A percentile compares a stretch with the other conserved stretches of the same genome.
These are phyloP conservation scores for Tetranychus piercei DNA, from an alignment of 2,888 invertebrate genomes.

Conservation along the genomic window DNA sequence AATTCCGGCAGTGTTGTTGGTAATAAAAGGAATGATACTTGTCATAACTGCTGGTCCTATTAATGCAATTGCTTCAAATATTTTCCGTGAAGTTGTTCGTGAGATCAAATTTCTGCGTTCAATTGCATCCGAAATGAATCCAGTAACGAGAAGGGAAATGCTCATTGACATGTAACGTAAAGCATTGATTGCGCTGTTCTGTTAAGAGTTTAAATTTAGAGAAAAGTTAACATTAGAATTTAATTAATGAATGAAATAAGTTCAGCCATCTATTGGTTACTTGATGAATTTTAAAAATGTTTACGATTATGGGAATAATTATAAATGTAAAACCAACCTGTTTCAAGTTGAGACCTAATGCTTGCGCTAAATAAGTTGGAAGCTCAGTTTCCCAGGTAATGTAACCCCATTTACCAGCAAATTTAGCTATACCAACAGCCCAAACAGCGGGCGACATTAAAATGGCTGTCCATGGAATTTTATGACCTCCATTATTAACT, in stretches of 20 bases:
- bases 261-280: background rate
- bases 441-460: conserved; percentile 26
- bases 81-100: conserved; percentile 25
- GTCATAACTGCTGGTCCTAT: conserved; percentile 25
- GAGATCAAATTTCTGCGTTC: conserved; percentile 23
- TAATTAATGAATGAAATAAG: background rate
- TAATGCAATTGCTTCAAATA: conserved; percentile 26
- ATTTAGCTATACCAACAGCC: conserved; percentile 27
- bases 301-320: background rate
- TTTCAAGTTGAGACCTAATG: conserved; percentile 27
- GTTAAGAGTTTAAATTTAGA: conserved; percentile 8
- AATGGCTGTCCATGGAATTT: conserved; percentile 26
- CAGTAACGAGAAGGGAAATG: conserved; percentile 24
- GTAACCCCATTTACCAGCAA: conserved; percentile 27
- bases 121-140: conserved; percentile 25
- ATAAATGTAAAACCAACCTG: conserved; percentile 10
- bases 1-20: conserved; percentile 17
- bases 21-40: conserved; percentile 23
- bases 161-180: conserved; percentile 25
- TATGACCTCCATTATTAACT: conserved; percentile 11
- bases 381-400: conserved; percentile 27
- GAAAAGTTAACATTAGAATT: background rate
- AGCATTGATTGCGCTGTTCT: conserved; percentile 28
- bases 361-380: conserved; percentile 27
- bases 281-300: background rate